Evolutionary conservation across 1,140 invertebrate genomes (phyloP), one percentile per base, ranked within the genome.

Genomic region (Drosophila lacertosa): DNA sequence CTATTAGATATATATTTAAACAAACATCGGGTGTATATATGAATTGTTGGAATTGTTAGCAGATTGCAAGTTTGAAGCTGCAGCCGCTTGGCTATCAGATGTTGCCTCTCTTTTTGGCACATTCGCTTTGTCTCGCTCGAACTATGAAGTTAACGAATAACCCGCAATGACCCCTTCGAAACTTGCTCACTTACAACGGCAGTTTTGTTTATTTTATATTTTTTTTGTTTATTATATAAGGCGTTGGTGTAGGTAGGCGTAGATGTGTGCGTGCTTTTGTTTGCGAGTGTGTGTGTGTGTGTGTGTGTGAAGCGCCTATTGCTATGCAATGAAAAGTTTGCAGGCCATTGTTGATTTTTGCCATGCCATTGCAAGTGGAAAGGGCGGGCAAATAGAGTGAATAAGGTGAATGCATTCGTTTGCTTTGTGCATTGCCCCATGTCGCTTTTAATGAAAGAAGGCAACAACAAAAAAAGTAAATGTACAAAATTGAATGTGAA

Each of bases 381-480:
- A 4, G 7, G 7, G 2, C 18, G 11, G 7, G 11, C 11, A 15
- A 18, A 48, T 24, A 26, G 26, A 18, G 22, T 47, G 62, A 55
- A 33, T 37, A 26, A n/a, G 45, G 37, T 33, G 26, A 53, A 53
- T 62, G 45, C 35, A 51, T 53, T 62, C 66, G 40, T 64, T 44
- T 70, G 35, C 67, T 65, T 64, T 70, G 67, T 57, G 67, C 67
- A 65, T 33, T 65, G 51, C 44, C 26, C 50, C 51, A 53, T 65
- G 44, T 57, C 50, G 51, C 63, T 70, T 70, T 70, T 70, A 70
- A 70, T 70, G 67, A 70, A 64, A 57, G 37, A 35, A 40, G 22
- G 6, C 24, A 45, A 60, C 4, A 4, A 42, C 22, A 44, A 26
- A 32, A 22, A 26, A 18, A 10, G 7, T 4, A 11, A 29, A 40